These are phyloP conservation scores for Pseudochaenichthys georgianus DNA, from an alignment of 2,797 vertebrate species.

Conservation along the genomic window DNA sequence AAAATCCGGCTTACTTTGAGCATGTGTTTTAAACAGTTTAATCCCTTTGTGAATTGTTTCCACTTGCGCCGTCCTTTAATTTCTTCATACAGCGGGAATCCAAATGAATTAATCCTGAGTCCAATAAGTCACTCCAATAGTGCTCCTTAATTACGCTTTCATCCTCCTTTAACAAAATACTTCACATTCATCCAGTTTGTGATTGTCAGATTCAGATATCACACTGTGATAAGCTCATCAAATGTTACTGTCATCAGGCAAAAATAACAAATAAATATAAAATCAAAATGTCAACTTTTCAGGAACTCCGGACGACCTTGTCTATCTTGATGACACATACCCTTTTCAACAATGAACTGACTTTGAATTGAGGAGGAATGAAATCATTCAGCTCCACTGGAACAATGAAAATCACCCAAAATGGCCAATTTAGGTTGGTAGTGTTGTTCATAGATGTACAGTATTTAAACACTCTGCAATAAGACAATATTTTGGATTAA, in stretches of 20 bases:
- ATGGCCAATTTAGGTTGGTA: not conserved
- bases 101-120: no score
- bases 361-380: slow-evolving; percentile 5
- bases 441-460: not conserved
- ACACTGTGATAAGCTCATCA: slow-evolving; percentile 15
- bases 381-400: not conserved
- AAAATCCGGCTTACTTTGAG: no score
- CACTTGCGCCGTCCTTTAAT: no score
- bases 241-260: slow-evolving; percentile 42
- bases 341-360: slow-evolving; percentile 26
- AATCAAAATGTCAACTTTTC: slow-evolving; percentile 38
- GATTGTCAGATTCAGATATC: slow-evolving; percentile 15
- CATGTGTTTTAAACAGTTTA: no score
- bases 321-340: not conserved
- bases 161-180: no score
- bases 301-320: slow-evolving; percentile 3
- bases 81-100: no score
- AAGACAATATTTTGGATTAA: not conserved
- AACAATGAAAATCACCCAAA: not conserved
- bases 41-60: no score
- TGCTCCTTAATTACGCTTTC: no score
- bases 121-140: no score
- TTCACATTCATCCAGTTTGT: no score
- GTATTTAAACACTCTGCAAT: not conserved
- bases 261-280: slow-evolving; percentile 30